phyloP scores from a whole-genome alignment of 2,797 vertebrate genomes.

The Liparis tanakae region DNA sequence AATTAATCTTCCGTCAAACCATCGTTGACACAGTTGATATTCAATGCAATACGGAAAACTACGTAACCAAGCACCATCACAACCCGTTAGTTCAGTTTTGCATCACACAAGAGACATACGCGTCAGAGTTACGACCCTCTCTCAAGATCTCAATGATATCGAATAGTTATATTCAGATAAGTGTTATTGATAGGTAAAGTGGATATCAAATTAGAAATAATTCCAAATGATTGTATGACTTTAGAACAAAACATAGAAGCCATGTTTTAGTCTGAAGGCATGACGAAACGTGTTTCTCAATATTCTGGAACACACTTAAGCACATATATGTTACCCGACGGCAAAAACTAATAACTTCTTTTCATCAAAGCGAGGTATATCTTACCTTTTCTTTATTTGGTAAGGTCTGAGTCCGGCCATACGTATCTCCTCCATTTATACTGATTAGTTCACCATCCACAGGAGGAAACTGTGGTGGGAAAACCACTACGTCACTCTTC shows the following conservation, averaged over 20 bases:
- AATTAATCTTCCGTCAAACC: not conserved
- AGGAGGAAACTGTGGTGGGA: slow-evolving; percentile 3
- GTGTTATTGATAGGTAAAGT: not conserved
- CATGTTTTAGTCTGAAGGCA: too few relatives aligned
- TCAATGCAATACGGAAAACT: not conserved
- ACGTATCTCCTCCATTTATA: slow-evolving; percentile 42
- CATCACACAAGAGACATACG: rapidly evolving
- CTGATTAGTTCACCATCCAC: not conserved
- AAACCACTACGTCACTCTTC: slow-evolving; percentile 23
- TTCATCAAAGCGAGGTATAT: not conserved
- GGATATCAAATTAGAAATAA: not conserved
- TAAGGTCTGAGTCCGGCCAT: slow-evolving; percentile 60
- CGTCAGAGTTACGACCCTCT: not conserved
- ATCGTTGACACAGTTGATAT: rapidly evolving
- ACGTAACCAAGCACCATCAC: not conserved
- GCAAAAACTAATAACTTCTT: rapidly evolving
- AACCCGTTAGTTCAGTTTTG: not conserved
- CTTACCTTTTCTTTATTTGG: slow-evolving; percentile 62
- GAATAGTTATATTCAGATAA: not conserved
- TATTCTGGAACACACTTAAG: not conserved
- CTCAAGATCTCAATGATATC: too few relatives aligned
- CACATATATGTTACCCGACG: not conserved
- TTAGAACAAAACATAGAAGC: not conserved
- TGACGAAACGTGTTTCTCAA: not conserved
- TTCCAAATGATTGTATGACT: not conserved